Evolutionary conservation across 1,140 invertebrate genomes (phyloP).

Genomic region (Nautilus pompilius): DNA sequence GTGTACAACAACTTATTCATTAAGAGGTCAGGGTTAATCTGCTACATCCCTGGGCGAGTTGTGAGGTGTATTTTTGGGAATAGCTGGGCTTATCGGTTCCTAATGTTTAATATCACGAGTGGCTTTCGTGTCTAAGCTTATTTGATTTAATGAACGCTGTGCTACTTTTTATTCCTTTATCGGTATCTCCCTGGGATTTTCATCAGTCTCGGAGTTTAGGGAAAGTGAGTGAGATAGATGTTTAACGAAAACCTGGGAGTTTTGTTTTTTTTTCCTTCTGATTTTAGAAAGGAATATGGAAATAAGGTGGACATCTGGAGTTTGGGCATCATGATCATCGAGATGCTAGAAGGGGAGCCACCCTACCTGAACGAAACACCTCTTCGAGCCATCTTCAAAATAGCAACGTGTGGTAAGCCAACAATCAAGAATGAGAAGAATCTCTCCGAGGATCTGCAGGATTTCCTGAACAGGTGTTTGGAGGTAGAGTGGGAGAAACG

Average conservation of each 20-base stretch:
- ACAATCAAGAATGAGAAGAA: constrained; percentile 87
- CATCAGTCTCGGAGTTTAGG: too few relatives aligned
- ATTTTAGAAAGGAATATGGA: constrained; percentile 55
- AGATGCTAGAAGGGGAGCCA: constrained; percentile 57
- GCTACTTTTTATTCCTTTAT: too few relatives aligned
- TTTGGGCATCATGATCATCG: constrained; percentile 55
- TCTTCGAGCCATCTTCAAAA: constrained; percentile 71
- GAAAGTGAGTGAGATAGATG: too few relatives aligned
- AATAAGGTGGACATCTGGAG: constrained; percentile 56
- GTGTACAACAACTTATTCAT: too few relatives aligned
- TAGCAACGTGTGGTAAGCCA: constrained; percentile 60
- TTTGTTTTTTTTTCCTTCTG: constrained; percentile 12
- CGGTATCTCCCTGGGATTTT: too few relatives aligned
- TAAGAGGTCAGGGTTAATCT: too few relatives aligned
- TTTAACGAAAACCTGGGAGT: background rate
- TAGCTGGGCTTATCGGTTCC: too few relatives aligned
- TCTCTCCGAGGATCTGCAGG: constrained; percentile 87
- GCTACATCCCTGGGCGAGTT: too few relatives aligned
- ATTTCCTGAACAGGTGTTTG: constrained; percentile 95
- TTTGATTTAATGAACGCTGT: too few relatives aligned
- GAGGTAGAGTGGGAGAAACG: constrained; percentile 95
- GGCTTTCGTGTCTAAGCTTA: too few relatives aligned
- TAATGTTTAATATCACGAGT: too few relatives aligned
- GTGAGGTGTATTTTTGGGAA: too few relatives aligned
- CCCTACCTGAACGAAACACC: constrained; percentile 55